Conservation (phyloP, 2,888 invertebrate species). For the Archips xylosteana region DNA sequence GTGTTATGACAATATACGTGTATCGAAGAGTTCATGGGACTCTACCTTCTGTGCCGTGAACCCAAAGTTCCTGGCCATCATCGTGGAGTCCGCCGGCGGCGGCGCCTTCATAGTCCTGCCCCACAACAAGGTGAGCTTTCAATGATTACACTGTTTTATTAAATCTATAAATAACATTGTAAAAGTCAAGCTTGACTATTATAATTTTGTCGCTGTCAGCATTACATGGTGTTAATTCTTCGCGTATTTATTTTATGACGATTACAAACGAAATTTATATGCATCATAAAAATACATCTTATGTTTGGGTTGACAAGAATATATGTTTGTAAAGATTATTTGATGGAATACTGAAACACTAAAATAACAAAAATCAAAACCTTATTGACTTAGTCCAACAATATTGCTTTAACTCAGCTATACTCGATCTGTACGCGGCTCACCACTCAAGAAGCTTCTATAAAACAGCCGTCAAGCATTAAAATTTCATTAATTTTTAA, state of each 20-base stretch:
- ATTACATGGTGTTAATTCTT: slow-evolving; percentile 2
- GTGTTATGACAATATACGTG: slow-evolving; percentile 98
- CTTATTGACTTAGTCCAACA: too few species aligned
- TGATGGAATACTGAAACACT: too few species aligned
- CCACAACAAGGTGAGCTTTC: slow-evolving; percentile 91
- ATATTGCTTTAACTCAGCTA: too few species aligned
- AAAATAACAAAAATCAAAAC: too few species aligned
- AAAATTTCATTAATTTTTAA: too few species aligned
- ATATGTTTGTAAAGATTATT: background rate
- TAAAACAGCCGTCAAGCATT: too few species aligned
- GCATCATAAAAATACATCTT: background rate
- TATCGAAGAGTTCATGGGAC: slow-evolving; percentile 99
- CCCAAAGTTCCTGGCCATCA: slow-evolving; percentile 98
- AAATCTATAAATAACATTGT: slow-evolving; percentile 40
- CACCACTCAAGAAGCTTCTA: too few species aligned
- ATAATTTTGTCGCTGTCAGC: slow-evolving; percentile 28
- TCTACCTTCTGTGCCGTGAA: slow-evolving; percentile 99
- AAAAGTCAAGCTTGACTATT: slow-evolving; percentile 12
- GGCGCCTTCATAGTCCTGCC: slow-evolving; percentile 98
- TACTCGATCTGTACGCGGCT: too few species aligned
- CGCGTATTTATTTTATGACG: background rate
- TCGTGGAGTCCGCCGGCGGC: slow-evolving; percentile 98
- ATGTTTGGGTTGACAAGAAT: background rate
- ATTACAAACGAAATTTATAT: background rate
- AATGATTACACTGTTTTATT: slow-evolving; percentile 17